Conservation (phyloP, 2,113 vertebrate species). For the Myotis lucifugus region DNA sequence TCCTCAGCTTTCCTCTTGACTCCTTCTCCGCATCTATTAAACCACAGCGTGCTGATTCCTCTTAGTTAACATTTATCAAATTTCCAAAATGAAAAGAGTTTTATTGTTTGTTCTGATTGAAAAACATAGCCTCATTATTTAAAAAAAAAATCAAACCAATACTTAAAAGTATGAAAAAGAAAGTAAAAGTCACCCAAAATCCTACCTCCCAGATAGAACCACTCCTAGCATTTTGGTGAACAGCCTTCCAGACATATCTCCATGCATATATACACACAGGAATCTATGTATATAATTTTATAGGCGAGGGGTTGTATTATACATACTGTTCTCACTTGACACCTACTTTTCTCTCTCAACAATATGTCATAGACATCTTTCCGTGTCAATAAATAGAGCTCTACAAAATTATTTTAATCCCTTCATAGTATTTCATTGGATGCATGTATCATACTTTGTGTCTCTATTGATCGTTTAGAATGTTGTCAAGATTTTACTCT, state of each 20-base stretch:
- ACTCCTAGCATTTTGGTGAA: slow-evolving; percentile 68
- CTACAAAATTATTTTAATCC: slow-evolving; percentile 73
- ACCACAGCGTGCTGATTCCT: background rate
- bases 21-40: background rate
- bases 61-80: slow-evolving; percentile 6
- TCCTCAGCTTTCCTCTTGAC: background rate
- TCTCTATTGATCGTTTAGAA: slow-evolving; percentile 60
- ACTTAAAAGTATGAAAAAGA: slow-evolving; percentile 68
- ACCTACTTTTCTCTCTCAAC: slow-evolving; percentile 79
- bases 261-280: slow-evolving; percentile 76
- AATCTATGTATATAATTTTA: slow-evolving; percentile 78
- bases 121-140: slow-evolving; percentile 36
- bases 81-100: slow-evolving; percentile 56
- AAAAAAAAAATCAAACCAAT: slow-evolving; percentile 35
- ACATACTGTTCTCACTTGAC: slow-evolving; percentile 79
- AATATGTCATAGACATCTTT: slow-evolving; percentile 79
- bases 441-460: slow-evolving; percentile 28
- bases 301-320: slow-evolving; percentile 73
- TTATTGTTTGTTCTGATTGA: slow-evolving; percentile 53
- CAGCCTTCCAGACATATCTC: slow-evolving; percentile 75
- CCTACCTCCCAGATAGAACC: slow-evolving; percentile 65
- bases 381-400: slow-evolving; percentile 79
- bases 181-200: slow-evolving; percentile 68
- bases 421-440: slow-evolving; percentile 67
- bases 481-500: slow-evolving; percentile 59